phyloP scores from a whole-genome alignment of 2,113 vertebrate species.

The Sialia sialis region DNA sequence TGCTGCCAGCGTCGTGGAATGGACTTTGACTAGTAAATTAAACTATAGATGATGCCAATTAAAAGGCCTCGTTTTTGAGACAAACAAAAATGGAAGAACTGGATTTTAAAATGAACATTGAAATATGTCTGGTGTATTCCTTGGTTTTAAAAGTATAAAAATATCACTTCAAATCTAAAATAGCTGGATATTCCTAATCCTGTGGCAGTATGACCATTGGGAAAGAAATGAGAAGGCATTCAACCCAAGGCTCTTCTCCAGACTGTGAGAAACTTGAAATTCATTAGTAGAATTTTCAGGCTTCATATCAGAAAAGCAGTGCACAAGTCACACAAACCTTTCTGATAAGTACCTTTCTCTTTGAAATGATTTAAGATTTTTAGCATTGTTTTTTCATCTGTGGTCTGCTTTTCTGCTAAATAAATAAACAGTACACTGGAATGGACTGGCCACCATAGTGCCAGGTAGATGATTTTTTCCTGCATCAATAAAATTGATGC shows the following conservation, averaged over 20 bases:
- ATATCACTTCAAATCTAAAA: neutral
- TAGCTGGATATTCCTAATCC: neutral
- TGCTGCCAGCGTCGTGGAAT: neutral
- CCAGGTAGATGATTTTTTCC: neutral
- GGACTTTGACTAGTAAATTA: neutral
- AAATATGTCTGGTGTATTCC: neutral
- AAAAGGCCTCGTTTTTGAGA: neutral
- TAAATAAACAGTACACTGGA: neutral
- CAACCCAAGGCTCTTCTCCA: too few relatives aligned
- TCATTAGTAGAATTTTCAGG: neutral
- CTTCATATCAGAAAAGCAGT: neutral
- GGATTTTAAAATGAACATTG: neutral
- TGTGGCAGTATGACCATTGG: neutral
- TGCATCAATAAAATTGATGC: neutral
- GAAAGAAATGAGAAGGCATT: neutral
- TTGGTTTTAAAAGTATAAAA: neutral
- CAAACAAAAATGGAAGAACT: neutral
- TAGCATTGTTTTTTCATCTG: neutral
- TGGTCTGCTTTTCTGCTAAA: neutral
- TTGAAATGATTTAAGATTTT: neutral
- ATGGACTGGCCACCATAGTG: neutral
- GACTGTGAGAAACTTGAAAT: neutral
- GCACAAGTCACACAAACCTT: neutral
- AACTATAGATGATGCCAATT: neutral
- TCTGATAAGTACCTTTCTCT: neutral